Evolutionary conservation across 2,888 invertebrate species (phyloP), one percentile per base, ranked within the genome.

Genomic region (Spilosoma lubricipeda): DNA sequence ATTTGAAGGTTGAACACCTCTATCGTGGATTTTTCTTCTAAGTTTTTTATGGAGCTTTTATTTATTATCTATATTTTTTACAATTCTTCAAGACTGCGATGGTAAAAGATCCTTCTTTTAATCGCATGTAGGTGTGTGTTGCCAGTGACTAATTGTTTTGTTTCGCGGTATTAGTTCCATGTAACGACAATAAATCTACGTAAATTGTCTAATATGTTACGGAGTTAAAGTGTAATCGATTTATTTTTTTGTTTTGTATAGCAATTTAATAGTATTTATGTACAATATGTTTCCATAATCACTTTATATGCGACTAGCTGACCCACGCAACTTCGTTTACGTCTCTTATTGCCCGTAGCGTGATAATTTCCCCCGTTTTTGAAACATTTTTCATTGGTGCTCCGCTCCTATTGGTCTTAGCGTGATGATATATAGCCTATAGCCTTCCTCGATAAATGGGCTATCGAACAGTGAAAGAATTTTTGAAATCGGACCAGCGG

Each of bases 141-240:
- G 18, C 8, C 45, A 67, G 30, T 70, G 70, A 72, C 39, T 72
- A 67, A 72, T 66, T 56, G n/a, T 56, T 72, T 72, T 70, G 70
- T 64, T 33, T 23, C 45, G 45, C 66, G 15, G 15, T 8, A 56
- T 72, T 39, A 39, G 20, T 72, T 52, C n/a, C 13, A 27, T 27
- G 59, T n/a, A 13, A 52, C 71, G 20, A 52, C 65, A 42, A 52
- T 48, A 48, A 65, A 71, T 39, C 59, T 27, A 59, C 20, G 39
- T n/a, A 39, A 56, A 59, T 59, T 70, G 59, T 39, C 56, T 42
- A 56, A 18, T 56, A 48, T 59, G 59, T 70, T 20, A 36, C 59
- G n/a, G 39, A 27, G 42, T 42, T 9, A 4, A 39, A 52, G 4
- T 68, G 69, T 70, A 59, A 70, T 70, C 59, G 59, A 70, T 70